phyloP scores from a whole-genome alignment of 2,888 invertebrate genomes.

The Folsomia candida region DNA sequence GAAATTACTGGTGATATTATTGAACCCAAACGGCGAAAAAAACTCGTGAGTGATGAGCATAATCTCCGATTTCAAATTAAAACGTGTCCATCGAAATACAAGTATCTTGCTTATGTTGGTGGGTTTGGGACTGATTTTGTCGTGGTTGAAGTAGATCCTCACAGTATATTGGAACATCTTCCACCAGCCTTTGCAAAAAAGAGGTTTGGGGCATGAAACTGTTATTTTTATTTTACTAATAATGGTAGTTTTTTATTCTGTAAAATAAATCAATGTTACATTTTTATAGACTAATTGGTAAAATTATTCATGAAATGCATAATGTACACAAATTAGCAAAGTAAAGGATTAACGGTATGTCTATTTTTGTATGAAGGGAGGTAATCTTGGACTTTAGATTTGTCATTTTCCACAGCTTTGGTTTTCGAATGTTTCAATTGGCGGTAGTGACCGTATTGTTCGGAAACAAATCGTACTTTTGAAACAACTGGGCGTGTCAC shows the following conservation, averaged over 20 bases:
- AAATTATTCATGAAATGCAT: too few relatives aligned
- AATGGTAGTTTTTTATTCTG: too few relatives aligned
- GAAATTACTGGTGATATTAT: slow-evolving; percentile 25
- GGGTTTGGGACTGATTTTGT: slow-evolving; percentile 38
- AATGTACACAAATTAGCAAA: slow-evolving; percentile 38
- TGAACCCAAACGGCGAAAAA: not conserved
- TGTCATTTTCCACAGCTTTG: not conserved
- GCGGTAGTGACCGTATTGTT: slow-evolving; percentile 43
- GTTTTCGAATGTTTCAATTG: slow-evolving; percentile 24
- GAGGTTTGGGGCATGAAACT: slow-evolving; percentile 46
- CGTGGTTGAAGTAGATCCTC: slow-evolving; percentile 45
- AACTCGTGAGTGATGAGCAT: slow-evolving; percentile 23
- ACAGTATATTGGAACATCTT: slow-evolving; percentile 43
- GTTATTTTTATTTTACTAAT: too few relatives aligned
- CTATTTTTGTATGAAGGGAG: slow-evolving; percentile 22
- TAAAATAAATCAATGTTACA: too few relatives aligned
- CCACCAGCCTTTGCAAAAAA: slow-evolving; percentile 49
- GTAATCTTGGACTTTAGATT: not conserved
- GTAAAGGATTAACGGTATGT: slow-evolving; percentile 35
- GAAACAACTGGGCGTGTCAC: not conserved
- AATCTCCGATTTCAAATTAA: slow-evolving; percentile 29
- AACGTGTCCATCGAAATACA: slow-evolving; percentile 37
- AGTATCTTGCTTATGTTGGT: slow-evolving; percentile 39
- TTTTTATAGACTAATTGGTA: too few relatives aligned
- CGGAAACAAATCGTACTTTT: slow-evolving; percentile 37